Evolutionary conservation across 2,888 invertebrate genomes (phyloP).

Genomic region (Melipona beecheii): DNA sequence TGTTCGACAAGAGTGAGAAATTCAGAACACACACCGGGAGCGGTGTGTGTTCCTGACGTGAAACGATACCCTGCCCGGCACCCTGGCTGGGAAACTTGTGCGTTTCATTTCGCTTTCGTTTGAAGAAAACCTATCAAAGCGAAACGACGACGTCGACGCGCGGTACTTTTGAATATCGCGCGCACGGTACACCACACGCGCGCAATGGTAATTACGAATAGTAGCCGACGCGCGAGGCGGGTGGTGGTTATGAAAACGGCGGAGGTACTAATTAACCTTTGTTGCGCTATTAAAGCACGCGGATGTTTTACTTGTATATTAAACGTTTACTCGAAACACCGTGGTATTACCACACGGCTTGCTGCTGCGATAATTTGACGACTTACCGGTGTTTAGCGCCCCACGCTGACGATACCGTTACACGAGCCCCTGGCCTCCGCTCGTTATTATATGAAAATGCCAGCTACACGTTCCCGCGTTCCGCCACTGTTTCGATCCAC

Average conservation of each 20-base stretch:
- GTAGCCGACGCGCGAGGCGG: neutral
- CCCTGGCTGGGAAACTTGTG: neutral
- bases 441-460: neutral
- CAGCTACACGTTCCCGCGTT: neutral
- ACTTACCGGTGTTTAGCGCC: slow-evolving; percentile 9
- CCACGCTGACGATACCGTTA: neutral
- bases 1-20: slow-evolving; percentile 22
- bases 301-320: neutral
- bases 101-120: slow-evolving; percentile 5
- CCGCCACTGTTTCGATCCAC: neutral
- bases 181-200: neutral
- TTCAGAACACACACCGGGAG: neutral
- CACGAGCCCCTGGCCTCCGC: neutral
- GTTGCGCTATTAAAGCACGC: slow-evolving; percentile 24
- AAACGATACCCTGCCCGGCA: neutral
- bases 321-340: slow-evolving; percentile 10
- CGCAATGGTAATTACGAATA: neutral
- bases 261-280: slow-evolving; percentile 41
- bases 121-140: neutral
- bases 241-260: slow-evolving; percentile 9
- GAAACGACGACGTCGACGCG: neutral
- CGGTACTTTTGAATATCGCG: neutral
- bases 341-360: slow-evolving; percentile 6
- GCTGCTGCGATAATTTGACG: slow-evolving; percentile 27
- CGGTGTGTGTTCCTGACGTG: no score